Evolutionary conservation across 2,888 invertebrate species (phyloP).

Genomic region (Sympetrum striolatum): DNA sequence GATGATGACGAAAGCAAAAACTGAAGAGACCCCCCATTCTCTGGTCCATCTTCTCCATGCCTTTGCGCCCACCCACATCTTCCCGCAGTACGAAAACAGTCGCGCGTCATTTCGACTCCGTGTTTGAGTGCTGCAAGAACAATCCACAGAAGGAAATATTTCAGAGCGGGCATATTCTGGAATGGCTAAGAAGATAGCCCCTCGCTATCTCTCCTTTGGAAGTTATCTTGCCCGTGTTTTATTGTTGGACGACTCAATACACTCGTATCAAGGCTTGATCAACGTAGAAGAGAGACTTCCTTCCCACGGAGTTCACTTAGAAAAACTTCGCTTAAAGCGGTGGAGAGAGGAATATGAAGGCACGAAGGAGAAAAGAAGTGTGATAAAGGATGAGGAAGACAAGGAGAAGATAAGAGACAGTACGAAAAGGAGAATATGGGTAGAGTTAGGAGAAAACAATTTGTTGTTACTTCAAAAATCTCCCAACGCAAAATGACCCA

Average conservation of each 20-base stretch:
- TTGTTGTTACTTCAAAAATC: neutral
- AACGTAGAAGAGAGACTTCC: neutral
- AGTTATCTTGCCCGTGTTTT: constrained; percentile 33
- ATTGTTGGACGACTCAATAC: constrained; percentile 14
- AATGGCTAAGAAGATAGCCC: neutral
- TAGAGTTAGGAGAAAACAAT: neutral
- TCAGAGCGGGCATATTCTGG: constrained; percentile 14
- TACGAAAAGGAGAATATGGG: neutral
- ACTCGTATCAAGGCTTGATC: constrained; percentile 26
- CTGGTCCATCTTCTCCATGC: neutral
- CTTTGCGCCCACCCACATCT: neutral
- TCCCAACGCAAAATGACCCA: too few relatives aligned
- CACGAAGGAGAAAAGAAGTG: neutral
- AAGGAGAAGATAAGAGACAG: neutral
- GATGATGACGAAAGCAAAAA: neutral
- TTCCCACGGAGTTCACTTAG: neutral
- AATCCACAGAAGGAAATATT: neutral
- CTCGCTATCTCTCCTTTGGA: neutral
- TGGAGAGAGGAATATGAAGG: neutral
- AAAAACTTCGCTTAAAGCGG: neutral
- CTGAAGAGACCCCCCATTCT: neutral
- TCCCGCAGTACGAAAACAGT: neutral
- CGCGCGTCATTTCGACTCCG: neutral
- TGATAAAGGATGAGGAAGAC: neutral
- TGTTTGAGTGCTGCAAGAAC: neutral